These are phyloP conservation scores for Oreohelix idahoensis DNA, from an alignment of 1,140 invertebrate species.

Conservation along the genomic window DNA sequence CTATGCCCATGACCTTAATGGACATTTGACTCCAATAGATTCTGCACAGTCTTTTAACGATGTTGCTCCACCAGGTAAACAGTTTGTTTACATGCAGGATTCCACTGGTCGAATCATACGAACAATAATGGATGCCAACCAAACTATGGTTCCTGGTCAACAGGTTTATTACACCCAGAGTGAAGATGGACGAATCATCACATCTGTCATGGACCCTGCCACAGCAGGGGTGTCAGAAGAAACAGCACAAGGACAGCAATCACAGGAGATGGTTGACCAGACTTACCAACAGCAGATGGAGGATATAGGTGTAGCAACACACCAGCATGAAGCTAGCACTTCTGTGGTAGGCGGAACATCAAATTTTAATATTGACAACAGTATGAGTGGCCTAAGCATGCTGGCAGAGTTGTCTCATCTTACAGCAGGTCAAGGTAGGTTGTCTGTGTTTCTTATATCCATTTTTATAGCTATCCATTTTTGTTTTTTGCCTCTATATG, in stretches of 20 bases:
- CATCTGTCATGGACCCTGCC: slow-evolving; percentile 38
- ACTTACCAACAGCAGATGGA: slow-evolving; percentile 9
- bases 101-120: slow-evolving; percentile 37
- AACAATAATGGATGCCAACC: slow-evolving; percentile 40
- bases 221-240: slow-evolving; percentile 19
- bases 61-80: slow-evolving; percentile 37
- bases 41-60: slow-evolving; percentile 37
- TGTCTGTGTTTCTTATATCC: too few relatives aligned
- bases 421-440: slow-evolving; percentile 34
- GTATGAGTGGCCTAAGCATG: slow-evolving; percentile 38
- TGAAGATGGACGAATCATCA: slow-evolving; percentile 38
- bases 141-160: slow-evolving; percentile 40
- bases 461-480: too few relatives aligned
- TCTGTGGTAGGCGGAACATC: not conserved
- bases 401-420: slow-evolving; percentile 36
- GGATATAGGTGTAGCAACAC: not conserved
- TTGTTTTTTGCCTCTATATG: too few relatives aligned
- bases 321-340: not conserved
- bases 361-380: slow-evolving; percentile 28
- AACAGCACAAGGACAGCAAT: not conserved
- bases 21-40: slow-evolving; percentile 38
- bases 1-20: slow-evolving; percentile 36
- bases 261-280: slow-evolving; percentile 8
- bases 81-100: slow-evolving; percentile 43
- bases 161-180: slow-evolving; percentile 41